These are phyloP conservation scores for Zaprionus capensis DNA, from an alignment of 1,140 invertebrate species.

Conservation along the genomic window DNA sequence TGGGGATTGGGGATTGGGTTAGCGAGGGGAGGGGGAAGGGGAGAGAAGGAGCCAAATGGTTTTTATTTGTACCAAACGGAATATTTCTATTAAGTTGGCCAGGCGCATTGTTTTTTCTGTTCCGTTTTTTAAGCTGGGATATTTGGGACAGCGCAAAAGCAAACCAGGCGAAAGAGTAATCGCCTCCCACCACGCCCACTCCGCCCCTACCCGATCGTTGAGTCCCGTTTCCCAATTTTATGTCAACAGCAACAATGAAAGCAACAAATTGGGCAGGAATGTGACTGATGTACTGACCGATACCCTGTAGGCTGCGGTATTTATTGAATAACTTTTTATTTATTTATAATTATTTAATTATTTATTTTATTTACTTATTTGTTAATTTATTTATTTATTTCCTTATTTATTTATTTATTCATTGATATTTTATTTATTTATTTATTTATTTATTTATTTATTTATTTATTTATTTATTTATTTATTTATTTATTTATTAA, in stretches of 20 bases:
- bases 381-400: too few relatives aligned
- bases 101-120: slow-evolving; percentile 51
- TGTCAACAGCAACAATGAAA: slow-evolving; percentile 59
- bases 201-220: slow-evolving; percentile 7
- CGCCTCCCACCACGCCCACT: not conserved
- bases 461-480: too few relatives aligned
- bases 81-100: slow-evolving; percentile 69
- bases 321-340: too few relatives aligned
- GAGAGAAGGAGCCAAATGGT: slow-evolving; percentile 57
- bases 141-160: slow-evolving; percentile 9
- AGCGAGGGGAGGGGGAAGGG: not conserved
- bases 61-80: slow-evolving; percentile 72
- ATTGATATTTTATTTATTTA: too few relatives aligned
- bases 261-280: not conserved
- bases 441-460: too few relatives aligned
- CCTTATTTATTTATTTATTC: too few relatives aligned
- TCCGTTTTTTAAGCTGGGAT: slow-evolving; percentile 36
- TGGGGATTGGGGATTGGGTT: slow-evolving; percentile 1
- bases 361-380: not conserved
- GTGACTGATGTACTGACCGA: not conserved
- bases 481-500: too few relatives aligned
- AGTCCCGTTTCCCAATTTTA: slow-evolving; percentile 18
- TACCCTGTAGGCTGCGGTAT: not conserved
- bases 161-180: not conserved
- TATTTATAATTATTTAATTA: not conserved